These are phyloP conservation scores for Caiman crocodilus DNA, from an alignment of 2,797 vertebrate species.

Conservation along the genomic window DNA sequence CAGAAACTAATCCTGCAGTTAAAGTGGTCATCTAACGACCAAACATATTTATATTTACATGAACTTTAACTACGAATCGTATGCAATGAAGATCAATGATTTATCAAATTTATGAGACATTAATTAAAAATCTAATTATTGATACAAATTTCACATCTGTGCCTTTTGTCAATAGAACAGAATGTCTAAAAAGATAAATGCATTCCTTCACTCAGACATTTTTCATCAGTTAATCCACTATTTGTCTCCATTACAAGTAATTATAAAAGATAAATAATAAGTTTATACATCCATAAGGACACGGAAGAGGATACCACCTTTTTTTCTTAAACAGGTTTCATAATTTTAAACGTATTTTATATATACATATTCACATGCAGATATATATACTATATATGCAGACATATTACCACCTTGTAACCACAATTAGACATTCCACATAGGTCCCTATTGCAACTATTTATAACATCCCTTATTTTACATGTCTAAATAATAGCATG, in stretches of 20 bases:
- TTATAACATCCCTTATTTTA: neutral
- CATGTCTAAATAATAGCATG: neutral
- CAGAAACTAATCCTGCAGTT: conserved; percentile 51
- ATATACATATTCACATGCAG: too few species aligned
- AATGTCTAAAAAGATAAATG: conserved; percentile 68
- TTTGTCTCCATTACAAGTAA: conserved; percentile 56
- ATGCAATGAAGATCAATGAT: conserved; percentile 51
- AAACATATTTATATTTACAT: conserved; percentile 49
- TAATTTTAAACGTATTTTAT: neutral
- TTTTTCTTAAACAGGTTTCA: conserved; percentile 24
- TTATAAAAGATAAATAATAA: conserved; percentile 53
- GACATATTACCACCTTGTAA: neutral
- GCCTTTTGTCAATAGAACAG: conserved; percentile 74
- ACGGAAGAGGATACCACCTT: neutral
- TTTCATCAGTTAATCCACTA: conserved; percentile 68
- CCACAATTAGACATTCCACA: neutral
- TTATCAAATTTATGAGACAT: conserved; percentile 70
- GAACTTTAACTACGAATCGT: conserved; percentile 64
- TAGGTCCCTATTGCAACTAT: neutral
- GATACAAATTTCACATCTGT: conserved; percentile 79
- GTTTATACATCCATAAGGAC: conserved; percentile 20
- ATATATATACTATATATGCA: too few species aligned
- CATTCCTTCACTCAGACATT: conserved; percentile 59
- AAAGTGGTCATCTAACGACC: conserved; percentile 38
- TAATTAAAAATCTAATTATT: conserved; percentile 84